Percentiles rank a stretch among this genome's conserved stretches.
phyloP scores from a whole-genome alignment of 2,888 invertebrate species.

The Mythimna pallens region DNA sequence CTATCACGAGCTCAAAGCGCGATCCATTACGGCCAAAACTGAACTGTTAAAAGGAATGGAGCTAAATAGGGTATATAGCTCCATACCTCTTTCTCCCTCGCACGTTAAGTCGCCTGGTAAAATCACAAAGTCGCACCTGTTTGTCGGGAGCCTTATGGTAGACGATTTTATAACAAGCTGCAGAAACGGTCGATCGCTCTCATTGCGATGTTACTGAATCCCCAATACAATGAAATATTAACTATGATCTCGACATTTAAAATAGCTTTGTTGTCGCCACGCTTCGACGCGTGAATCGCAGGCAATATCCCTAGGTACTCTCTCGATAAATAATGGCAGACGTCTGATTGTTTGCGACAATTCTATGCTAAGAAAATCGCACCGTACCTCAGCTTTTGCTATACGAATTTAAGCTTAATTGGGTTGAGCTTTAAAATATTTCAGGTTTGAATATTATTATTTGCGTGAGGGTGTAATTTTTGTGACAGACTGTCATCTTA shows the following conservation, averaged over 20 bases:
- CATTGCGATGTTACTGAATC: neutral
- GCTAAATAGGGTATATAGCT: too few species aligned
- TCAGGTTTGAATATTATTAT: slow-evolving; percentile 2
- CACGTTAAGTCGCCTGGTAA: too few species aligned
- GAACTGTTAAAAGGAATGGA: too few species aligned
- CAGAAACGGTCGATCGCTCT: neutral
- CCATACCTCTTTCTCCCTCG: too few species aligned
- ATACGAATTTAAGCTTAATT: neutral
- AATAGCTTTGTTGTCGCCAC: slow-evolving; percentile 17
- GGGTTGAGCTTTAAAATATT: neutral
- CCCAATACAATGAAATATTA: slow-evolving; percentile 18
- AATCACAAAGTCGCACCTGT: neutral
- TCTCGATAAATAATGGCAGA: neutral
- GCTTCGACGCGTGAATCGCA: neutral
- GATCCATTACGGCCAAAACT: too few species aligned
- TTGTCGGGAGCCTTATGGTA: neutral
- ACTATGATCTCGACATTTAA: slow-evolving; percentile 17
- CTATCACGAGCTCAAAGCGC: too few species aligned
- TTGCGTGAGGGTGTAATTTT: neutral
- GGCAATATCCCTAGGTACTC: neutral
- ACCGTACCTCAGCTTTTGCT: neutral
- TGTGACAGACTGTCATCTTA: neutral
- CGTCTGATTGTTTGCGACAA: slow-evolving; percentile 12
- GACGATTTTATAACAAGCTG: neutral
- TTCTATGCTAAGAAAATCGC: neutral